Evolutionary conservation across 2,888 invertebrate genomes (phyloP).

Genomic region (Oscheius sp.): DNA sequence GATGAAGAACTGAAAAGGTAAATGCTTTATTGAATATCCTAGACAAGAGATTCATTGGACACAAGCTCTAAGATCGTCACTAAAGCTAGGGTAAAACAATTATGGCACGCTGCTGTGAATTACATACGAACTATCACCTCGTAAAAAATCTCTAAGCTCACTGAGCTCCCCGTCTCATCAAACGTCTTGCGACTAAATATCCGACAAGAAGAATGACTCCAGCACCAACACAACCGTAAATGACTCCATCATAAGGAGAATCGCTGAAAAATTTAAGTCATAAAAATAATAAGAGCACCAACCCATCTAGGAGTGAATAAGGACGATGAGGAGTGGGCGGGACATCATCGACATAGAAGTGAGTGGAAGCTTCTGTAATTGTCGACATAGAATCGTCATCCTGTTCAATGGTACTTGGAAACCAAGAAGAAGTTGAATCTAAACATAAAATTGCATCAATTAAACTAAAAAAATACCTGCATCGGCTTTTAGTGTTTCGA

Average conservation of each 20-base stretch:
- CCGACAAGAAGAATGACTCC: background rate
- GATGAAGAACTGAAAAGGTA: background rate
- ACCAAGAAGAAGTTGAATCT: background rate
- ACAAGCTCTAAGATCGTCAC: background rate
- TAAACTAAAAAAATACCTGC: background rate
- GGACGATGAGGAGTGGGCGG: conserved; percentile 54
- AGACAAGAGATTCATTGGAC: background rate
- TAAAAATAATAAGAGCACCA: background rate
- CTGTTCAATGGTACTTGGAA: conserved; percentile 3
- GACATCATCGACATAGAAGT: conserved; percentile 53
- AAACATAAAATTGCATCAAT: background rate
- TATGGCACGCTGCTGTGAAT: background rate
- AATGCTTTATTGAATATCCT: background rate
- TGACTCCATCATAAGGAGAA: conserved; percentile 6
- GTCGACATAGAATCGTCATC: conserved; percentile 40
- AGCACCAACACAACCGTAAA: conserved; percentile 14
- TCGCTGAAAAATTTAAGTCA: background rate
- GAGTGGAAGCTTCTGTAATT: conserved; percentile 45
- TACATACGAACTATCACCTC: background rate
- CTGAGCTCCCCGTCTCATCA: background rate
- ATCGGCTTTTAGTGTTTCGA: background rate
- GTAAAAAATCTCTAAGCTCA: conserved; percentile 9
- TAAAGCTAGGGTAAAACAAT: background rate
- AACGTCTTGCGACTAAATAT: background rate
- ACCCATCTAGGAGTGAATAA: conserved; percentile 13